phyloP scores from a whole-genome alignment of 2,113 vertebrate species.

The Hippocampus zosterae region DNA sequence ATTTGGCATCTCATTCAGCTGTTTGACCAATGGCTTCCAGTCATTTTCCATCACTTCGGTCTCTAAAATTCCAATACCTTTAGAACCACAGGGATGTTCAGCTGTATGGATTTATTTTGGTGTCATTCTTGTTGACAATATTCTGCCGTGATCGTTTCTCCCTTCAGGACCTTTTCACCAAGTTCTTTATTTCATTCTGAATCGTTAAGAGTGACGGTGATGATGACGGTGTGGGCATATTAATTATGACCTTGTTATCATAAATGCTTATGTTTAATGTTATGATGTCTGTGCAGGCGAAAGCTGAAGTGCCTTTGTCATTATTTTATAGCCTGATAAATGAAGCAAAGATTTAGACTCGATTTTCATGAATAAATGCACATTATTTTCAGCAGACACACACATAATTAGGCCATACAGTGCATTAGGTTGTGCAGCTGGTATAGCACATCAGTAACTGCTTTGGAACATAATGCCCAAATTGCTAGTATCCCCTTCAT shows the following conservation, averaged over 20 bases:
- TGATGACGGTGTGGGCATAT: not conserved
- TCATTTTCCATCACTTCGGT: constrained; percentile 29
- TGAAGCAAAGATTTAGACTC: constrained; percentile 30
- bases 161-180: not conserved
- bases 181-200: not conserved
- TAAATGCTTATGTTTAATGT: constrained; percentile 40
- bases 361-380: constrained; percentile 55
- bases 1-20: constrained; percentile 31
- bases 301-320: constrained; percentile 20
- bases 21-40: constrained; percentile 45
- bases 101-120: not conserved
- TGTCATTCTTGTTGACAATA: not conserved
- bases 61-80: constrained; percentile 17
- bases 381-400: constrained; percentile 36
- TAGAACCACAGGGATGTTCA: not conserved
- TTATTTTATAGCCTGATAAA: constrained; percentile 32
- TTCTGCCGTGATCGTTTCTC: not conserved
- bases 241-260: constrained; percentile 41
- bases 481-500: constrained; percentile 24
- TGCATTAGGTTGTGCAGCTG: constrained; percentile 12
- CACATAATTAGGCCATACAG: constrained; percentile 47
- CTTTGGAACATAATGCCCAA: constrained; percentile 19
- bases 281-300: constrained; percentile 24
- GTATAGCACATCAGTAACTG: constrained; percentile 9
- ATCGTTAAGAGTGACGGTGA: not conserved